Conservation (phyloP, 2,888 invertebrate species). For the Laothoe populi region DNA sequence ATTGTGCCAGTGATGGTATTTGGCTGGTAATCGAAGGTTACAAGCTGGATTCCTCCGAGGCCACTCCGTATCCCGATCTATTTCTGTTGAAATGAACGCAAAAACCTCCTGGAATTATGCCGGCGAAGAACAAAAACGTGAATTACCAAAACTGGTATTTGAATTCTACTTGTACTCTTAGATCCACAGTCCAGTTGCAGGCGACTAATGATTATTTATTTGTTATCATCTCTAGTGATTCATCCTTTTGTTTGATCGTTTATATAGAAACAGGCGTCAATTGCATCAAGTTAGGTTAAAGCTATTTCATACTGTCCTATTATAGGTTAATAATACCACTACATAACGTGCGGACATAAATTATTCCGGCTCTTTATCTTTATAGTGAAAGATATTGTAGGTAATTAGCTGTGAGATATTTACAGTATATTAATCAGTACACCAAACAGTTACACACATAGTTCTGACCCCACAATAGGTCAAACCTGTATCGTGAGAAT, state of each 20-base stretch:
- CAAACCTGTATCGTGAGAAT: no score
- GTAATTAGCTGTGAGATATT: constrained; percentile 16
- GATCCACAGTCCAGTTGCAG: constrained; percentile 40
- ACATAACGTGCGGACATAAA: constrained; percentile 7
- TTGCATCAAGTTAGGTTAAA: constrained; percentile 35
- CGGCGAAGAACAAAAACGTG: constrained; percentile 46
- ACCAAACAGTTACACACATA: no score
- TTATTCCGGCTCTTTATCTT: background rate
- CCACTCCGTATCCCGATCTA: constrained; percentile 49
- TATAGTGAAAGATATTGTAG: constrained; percentile 9
- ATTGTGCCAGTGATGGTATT: constrained; percentile 60
- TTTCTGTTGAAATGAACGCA: constrained; percentile 53
- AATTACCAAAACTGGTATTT: constrained; percentile 56
- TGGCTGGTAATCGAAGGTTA: constrained; percentile 68
- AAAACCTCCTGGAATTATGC: constrained; percentile 55
- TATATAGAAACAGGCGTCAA: constrained; percentile 32
- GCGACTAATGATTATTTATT: constrained; percentile 40
- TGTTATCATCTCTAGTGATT: constrained; percentile 48
- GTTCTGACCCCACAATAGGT: no score
- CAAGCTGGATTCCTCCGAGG: constrained; percentile 41
- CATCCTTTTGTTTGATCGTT: constrained; percentile 44
- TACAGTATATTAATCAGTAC: no score
- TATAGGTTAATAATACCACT: background rate
- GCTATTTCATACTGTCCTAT: constrained; percentile 8
- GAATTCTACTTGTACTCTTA: constrained; percentile 63